Evolutionary conservation across 1,140 invertebrate genomes (phyloP).

Genomic region (Elymnias hypermnestra): DNA sequence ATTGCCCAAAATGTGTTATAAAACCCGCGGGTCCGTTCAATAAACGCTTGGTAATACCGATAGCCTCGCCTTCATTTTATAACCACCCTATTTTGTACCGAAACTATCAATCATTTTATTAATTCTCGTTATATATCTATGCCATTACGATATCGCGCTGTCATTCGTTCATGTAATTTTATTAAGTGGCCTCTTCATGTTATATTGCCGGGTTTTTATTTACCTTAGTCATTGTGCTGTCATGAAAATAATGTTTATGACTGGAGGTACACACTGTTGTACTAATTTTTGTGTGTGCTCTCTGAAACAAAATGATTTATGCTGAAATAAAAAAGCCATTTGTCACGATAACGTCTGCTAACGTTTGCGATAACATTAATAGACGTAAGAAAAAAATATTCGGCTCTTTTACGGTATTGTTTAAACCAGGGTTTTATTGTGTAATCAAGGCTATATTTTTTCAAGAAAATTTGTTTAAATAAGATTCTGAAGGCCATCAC

Average conservation of each 20-base stretch:
- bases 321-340: constrained; percentile 3
- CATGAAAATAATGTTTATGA: constrained; percentile 8
- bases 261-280: not conserved
- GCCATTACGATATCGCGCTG: constrained; percentile 44
- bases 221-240: constrained; percentile 22
- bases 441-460: too few relatives aligned
- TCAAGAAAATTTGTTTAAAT: too few relatives aligned
- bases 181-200: constrained; percentile 45
- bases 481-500: too few relatives aligned
- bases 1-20: not conserved
- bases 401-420: too few relatives aligned
- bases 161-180: constrained; percentile 59
- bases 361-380: too few relatives aligned
- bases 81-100: constrained; percentile 29
- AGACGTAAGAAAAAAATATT: too few relatives aligned
- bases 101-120: constrained; percentile 59
- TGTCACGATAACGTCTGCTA: not conserved
- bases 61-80: constrained; percentile 21
- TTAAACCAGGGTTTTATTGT: too few relatives aligned
- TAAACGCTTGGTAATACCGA: constrained; percentile 11
- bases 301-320: not conserved
- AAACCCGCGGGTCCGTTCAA: not conserved
- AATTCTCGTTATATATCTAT: constrained; percentile 61
- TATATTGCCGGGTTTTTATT: constrained; percentile 26
- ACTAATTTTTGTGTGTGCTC: constrained; percentile 6